A percentile compares a stretch with the other conserved stretches of the same genome.
Evolutionary conservation across 2,113 vertebrate genomes (phyloP).

Genomic region (Neodontobutis hainanensis): DNA sequence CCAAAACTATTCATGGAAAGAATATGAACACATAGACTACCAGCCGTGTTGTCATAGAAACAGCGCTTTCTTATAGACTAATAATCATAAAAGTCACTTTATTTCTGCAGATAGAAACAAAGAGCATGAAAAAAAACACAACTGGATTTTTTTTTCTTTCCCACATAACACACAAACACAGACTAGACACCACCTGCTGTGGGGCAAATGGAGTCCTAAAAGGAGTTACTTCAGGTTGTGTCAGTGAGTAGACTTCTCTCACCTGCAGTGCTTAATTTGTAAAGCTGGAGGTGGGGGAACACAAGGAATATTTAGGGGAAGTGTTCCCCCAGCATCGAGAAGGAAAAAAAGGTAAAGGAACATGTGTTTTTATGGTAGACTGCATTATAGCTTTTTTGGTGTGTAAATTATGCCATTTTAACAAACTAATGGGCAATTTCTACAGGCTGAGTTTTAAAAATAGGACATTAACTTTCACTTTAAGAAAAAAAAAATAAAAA

Average conservation of each 20-base stretch:
- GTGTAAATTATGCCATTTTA: no score
- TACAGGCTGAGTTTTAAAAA: no score
- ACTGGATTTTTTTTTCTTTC: neutral
- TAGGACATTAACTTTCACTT: no score
- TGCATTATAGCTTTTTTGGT: no score
- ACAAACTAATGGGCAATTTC: no score
- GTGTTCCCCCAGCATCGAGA: no score
- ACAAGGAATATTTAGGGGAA: no score
- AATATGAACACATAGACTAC: neutral
- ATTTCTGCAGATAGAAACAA: constrained; percentile 1
- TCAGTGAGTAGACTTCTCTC: neutral
- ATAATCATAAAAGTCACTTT: constrained; percentile 30
- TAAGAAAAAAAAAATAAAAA: no score
- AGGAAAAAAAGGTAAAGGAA: no score
- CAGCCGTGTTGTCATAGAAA: constrained; percentile 57
- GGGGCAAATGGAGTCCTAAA: constrained; percentile 45
- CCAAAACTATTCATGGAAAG: neutral
- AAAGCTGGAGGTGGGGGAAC: no score
- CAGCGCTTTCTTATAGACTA: constrained; percentile 20
- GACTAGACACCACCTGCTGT: constrained; percentile 23
- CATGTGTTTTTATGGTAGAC: no score
- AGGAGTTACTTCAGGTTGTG: constrained; percentile 3
- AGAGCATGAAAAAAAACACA: neutral
- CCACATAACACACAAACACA: neutral
- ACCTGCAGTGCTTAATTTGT: no score